phyloP scores from a whole-genome alignment of 2,113 vertebrate genomes.

The Pycnonotus jocosus region DNA sequence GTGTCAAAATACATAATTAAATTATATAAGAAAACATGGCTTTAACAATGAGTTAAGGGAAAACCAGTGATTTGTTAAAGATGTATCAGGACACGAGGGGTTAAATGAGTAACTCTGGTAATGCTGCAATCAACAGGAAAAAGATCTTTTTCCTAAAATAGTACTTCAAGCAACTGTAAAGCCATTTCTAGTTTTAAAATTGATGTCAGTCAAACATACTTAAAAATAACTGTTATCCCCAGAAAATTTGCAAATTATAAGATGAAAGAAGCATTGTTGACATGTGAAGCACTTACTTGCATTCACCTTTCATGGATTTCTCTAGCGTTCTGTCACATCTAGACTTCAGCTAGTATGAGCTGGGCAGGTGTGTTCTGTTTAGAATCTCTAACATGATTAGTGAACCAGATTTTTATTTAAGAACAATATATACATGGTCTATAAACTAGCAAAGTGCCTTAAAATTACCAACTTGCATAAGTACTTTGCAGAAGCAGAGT shows the following conservation, averaged over 20 bases:
- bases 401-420: constrained; percentile 11
- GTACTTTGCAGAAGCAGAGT: background rate
- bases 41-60: background rate
- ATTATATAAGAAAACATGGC: background rate
- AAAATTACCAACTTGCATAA: background rate
- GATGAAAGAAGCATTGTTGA: background rate
- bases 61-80: background rate
- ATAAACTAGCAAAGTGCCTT: background rate
- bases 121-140: background rate
- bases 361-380: background rate
- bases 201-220: background rate
- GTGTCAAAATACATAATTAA: background rate
- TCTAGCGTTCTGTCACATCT: background rate
- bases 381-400: background rate
- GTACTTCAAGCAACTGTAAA: background rate
- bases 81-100: background rate
- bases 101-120: background rate
- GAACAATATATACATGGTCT: background rate
- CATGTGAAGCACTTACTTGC: background rate
- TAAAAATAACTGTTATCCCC: background rate
- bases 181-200: background rate
- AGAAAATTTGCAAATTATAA: background rate
- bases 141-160: background rate
- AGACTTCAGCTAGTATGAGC: background rate
- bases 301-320: background rate